phyloP scores from a whole-genome alignment of 2,888 invertebrate genomes.

The Tribolium freemani region DNA sequence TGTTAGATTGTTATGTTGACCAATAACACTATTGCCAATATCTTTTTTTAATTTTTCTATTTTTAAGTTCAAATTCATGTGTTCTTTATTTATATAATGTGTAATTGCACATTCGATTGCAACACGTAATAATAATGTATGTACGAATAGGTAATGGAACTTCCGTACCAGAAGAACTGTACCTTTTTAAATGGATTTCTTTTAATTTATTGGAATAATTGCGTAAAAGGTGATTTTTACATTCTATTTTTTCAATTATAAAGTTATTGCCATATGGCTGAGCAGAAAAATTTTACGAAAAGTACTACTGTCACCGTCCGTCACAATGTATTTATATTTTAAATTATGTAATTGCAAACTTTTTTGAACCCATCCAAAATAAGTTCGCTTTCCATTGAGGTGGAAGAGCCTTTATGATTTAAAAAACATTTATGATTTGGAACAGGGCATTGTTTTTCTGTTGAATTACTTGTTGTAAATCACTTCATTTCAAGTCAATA shows the following conservation, averaged over 20 bases:
- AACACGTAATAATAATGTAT: neutral
- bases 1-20: constrained; percentile 5
- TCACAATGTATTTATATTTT: neutral
- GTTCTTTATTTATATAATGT: neutral
- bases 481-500: no score
- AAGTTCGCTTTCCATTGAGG: neutral
- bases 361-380: neutral
- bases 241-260: neutral
- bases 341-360: neutral
- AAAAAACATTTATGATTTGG: neutral
- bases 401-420: no score
- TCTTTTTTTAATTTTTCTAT: constrained; percentile 2
- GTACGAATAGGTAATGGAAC: neutral
- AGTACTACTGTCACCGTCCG: neutral
- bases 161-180: neutral
- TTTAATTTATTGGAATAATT: neutral
- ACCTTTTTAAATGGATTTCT: neutral
- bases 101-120: neutral
- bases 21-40: constrained; percentile 1
- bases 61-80: neutral
- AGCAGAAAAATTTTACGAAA: neutral
- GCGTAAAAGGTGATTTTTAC: neutral
- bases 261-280: neutral
- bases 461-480: no score
- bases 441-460: no score